Evolutionary conservation across 35 echinoderm and acorn worm genomes (phyloP).

Genomic region (Lytechinus variegatus): DNA sequence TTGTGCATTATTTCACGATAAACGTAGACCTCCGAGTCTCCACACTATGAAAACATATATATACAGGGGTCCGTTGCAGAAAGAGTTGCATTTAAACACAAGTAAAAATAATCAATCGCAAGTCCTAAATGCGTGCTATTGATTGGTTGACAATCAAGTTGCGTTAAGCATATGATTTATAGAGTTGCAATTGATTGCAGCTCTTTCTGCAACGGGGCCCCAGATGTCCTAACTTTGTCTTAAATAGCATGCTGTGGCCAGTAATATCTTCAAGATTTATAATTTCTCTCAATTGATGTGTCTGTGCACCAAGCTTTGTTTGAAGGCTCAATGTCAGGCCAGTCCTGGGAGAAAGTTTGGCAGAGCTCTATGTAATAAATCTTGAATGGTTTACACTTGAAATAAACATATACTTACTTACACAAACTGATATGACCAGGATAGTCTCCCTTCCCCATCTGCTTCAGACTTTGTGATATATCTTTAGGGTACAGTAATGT

Average conservation of each 20-base stretch:
- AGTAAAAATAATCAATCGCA: too few relatives aligned
- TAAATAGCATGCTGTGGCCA: background rate
- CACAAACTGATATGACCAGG: background rate
- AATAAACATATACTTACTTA: slow-evolving; percentile 16
- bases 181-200: background rate
- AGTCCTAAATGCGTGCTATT: too few relatives aligned
- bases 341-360: background rate
- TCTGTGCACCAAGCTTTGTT: background rate
- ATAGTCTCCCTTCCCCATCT: background rate
- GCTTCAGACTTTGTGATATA: background rate
- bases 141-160: too few relatives aligned
- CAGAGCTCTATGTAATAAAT: slow-evolving; percentile 21
- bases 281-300: background rate
- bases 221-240: background rate
- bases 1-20: background rate
- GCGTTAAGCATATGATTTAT: background rate
- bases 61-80: too few relatives aligned
- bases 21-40: background rate
- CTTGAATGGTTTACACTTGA: slow-evolving; percentile 25
- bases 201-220: too few relatives aligned
- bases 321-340: background rate
- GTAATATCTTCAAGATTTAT: background rate
- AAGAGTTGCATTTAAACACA: too few relatives aligned
- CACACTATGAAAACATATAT: too few relatives aligned
- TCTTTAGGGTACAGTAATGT: background rate